Percentiles rank a stretch among this genome's conserved stretches.
phyloP scores from a whole-genome alignment of 2,113 vertebrate species.

The Columba livia region DNA sequence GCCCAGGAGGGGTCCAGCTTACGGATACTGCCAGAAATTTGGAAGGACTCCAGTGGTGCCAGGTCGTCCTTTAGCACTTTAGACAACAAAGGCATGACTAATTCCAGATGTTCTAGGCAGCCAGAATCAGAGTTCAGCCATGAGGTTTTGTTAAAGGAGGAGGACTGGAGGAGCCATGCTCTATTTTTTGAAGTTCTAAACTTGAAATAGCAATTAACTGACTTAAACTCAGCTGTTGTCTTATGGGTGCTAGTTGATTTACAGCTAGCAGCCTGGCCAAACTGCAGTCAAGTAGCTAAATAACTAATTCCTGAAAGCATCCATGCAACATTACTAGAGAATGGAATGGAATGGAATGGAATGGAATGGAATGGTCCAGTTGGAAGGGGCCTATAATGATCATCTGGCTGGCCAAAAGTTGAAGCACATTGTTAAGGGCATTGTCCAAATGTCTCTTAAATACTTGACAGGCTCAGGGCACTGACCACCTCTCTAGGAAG shows the following conservation, averaged over 20 bases:
- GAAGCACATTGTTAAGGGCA: no score
- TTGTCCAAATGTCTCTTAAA: no score
- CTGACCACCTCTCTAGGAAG: no score
- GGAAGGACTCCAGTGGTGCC: background rate
- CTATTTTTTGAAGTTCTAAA: background rate
- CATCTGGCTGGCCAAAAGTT: no score
- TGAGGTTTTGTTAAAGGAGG: background rate
- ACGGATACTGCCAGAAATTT: background rate
- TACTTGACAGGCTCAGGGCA: no score
- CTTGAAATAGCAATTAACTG: background rate
- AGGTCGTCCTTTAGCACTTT: background rate
- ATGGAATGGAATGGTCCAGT: no score
- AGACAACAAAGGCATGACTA: background rate
- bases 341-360: no score
- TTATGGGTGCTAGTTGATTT: background rate
- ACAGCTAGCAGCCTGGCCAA: background rate
- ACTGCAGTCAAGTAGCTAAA: background rate
- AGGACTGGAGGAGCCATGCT: background rate
- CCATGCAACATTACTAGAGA: accelerated
- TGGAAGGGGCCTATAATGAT: no score
- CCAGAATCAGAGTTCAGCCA: background rate
- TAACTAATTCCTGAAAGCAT: background rate
- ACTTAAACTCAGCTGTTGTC: background rate
- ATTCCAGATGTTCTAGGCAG: background rate
- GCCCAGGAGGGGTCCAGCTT: background rate